Base-by-base conservation (phyloP, 2,888 invertebrate species). In the Limulus polyphemus region DNA sequence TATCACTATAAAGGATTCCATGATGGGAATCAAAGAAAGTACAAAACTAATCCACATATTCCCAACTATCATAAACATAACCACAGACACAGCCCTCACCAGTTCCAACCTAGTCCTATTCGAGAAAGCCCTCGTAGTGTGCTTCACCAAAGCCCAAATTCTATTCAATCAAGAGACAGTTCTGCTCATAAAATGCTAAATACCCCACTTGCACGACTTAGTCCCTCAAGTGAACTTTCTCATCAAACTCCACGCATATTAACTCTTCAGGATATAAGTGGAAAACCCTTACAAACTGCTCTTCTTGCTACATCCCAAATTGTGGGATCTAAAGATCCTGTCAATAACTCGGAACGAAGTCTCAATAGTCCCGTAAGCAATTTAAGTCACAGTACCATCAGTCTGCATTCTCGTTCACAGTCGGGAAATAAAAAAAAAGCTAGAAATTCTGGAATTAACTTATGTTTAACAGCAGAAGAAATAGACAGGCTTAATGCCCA, bases 1-100 rank as follows among this genome's bases (percentile, higher is more conserved):
- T 92, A 92, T 73, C 95, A 97, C 75, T 97, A 97, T 75, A 93
- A 94, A 79, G 91, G 79, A 67, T 94, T 91, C 75, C 81, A 94
- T 47, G 91, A 93, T 78, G 90, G 90, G 1, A 64, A 78, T 63
- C 84, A 87, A 65, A 80, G 90, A 55, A 91, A 90, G 76, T 91
- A 91, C 74, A 91, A 90, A 77, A 86, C 89, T 4, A 88, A 88
- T 4, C 88, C 89, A 5, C 69, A 72, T 57, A 70, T 75, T 61
- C 73, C 72, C 13, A 69, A 68, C 47, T 73, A 72, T 57, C 74
- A 72, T 9, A 82, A 83, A 68, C 83, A 83, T 58, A 87, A 86
- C 71, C 88, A 88, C 71, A 79, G 88, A 12, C 88, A 88, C 75
- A 87, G 87, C 9, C 87, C 86, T 1, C 84, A 84, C 70, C 70